Conservation (phyloP, 2,113 vertebrate species). For the Acanthisitta chloris region DNA sequence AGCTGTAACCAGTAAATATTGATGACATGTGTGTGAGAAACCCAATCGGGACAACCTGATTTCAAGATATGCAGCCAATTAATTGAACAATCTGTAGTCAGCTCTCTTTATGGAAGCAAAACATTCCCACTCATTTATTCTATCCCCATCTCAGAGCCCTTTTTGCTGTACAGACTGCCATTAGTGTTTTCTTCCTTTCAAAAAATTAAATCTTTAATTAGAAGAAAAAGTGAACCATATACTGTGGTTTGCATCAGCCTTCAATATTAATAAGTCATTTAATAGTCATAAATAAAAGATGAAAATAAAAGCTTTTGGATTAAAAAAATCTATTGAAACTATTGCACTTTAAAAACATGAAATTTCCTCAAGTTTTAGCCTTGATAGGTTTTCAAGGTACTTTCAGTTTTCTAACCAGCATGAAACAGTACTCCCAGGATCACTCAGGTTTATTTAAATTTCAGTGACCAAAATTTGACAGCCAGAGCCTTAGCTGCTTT, state of each 20-base stretch:
- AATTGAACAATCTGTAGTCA: not conserved
- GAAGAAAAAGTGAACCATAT: not conserved
- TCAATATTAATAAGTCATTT: not conserved
- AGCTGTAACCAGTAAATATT: not conserved
- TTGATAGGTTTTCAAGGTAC: not conserved
- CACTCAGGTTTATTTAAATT: not conserved
- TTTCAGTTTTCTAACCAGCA: not conserved
- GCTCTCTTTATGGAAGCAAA: not conserved
- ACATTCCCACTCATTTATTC: not conserved
- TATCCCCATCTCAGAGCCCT: not conserved
- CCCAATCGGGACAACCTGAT: too few relatives aligned
- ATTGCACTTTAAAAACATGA: not conserved
- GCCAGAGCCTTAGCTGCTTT: not conserved
- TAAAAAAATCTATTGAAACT: not conserved
- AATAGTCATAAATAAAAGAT: conserved; percentile 37
- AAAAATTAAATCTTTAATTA: conserved; percentile 13
- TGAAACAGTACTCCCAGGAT: not conserved
- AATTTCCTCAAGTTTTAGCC: not conserved
- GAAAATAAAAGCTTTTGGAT: conserved; percentile 4
- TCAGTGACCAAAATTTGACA: not conserved
- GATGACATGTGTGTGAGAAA: too few relatives aligned
- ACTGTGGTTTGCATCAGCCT: not conserved
- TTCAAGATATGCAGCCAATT: not conserved
- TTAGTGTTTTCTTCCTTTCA: not conserved
- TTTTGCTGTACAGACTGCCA: not conserved